Evolutionary conservation across 2,888 invertebrate genomes (phyloP), one percentile per base, ranked within the genome.

Genomic region (Drosophila silvestris): DNA sequence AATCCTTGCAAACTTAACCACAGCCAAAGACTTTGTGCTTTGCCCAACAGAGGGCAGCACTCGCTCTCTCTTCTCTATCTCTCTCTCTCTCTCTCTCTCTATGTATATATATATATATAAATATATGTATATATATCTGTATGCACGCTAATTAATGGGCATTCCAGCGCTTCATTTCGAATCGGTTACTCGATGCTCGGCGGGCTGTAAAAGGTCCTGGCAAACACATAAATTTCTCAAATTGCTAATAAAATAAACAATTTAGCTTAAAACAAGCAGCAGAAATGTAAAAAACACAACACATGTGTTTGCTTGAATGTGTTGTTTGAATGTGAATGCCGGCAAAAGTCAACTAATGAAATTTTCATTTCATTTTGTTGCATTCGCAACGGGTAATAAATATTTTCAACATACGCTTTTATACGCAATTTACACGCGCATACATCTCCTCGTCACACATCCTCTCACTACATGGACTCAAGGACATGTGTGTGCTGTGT

Each of bases 371-470:
- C 91, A 91, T 92, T 91, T 91, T 88, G 91, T 89, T 90, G 90
- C 90, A 92, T 92, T 91, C 91, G 91, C 80, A 91, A 92, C 91
- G 92, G 85, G 92, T 81, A 91, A 91, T 91, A 91, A 91, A 91
- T 91, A 92, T 91, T 89, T 92, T 88, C 85, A 91, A 88, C 91
- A 91, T 81, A 84, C 83, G 80, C 82, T 90, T 88, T 88, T 88
- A 90, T 90, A 89, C 91, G 91, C 91, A 89, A 89, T 91, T 89
- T 89, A 70, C 88, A 89, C 91, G 89, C 90, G 71, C 83, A 91
- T 88, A 80, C 90, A 91, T 88, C 90, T 80, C 41, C 41, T 41
- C 30, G 58, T 58, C 58, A 58, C 81, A 52, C 71, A n/a, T 32
- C 47, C 50, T 26, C 86, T 41, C 72, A 67, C 82, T 66, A 28